A percentile compares a stretch with the other conserved stretches of the same genome.
These are phyloP conservation scores for Anoncus sp. DNA, from an alignment of 2,888 invertebrate species.

Conservation along the genomic window DNA sequence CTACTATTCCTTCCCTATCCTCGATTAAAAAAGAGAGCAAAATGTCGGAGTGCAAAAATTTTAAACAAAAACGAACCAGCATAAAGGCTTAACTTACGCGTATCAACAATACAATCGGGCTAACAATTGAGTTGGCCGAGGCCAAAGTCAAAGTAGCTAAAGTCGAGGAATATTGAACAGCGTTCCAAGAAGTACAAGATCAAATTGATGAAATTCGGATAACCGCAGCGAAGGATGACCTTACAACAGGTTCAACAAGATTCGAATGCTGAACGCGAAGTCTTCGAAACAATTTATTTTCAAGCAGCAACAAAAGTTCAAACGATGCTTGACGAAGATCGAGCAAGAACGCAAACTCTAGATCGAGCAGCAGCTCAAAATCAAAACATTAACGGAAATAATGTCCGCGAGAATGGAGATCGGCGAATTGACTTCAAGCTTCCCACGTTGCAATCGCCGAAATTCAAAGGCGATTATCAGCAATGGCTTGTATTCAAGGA, in stretches of 20 bases:
- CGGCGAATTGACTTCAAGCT: slow-evolving; percentile 42
- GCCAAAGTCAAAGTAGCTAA: slow-evolving; percentile 19
- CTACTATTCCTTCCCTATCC: slow-evolving; percentile 26
- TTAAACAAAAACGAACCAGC: slow-evolving; percentile 19
- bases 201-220: slow-evolving; percentile 19
- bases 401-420: slow-evolving; percentile 14
- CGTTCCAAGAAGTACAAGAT: slow-evolving; percentile 34
- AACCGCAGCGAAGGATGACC: not conserved
- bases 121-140: not conserved
- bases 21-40: not conserved
- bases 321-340: slow-evolving; percentile 25
- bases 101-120: slow-evolving; percentile 10
- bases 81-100: slow-evolving; percentile 30
- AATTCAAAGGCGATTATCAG: slow-evolving; percentile 55
- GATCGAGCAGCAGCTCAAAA: not conserved
- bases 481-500: slow-evolving; percentile 58
- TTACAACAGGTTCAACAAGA: slow-evolving; percentile 25
- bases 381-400: slow-evolving; percentile 22
- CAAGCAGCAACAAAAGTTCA: slow-evolving; percentile 35
- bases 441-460: slow-evolving; percentile 38
- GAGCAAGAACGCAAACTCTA: not conserved
- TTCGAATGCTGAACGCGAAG: slow-evolving; percentile 10
- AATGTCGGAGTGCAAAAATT: slow-evolving; percentile 18
- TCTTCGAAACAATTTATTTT: slow-evolving; percentile 41
- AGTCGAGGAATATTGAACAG: slow-evolving; percentile 27